These are phyloP conservation scores for Ailuropoda melanoleuca DNA, from an alignment of 2,113 vertebrate species.

Conservation along the genomic window DNA sequence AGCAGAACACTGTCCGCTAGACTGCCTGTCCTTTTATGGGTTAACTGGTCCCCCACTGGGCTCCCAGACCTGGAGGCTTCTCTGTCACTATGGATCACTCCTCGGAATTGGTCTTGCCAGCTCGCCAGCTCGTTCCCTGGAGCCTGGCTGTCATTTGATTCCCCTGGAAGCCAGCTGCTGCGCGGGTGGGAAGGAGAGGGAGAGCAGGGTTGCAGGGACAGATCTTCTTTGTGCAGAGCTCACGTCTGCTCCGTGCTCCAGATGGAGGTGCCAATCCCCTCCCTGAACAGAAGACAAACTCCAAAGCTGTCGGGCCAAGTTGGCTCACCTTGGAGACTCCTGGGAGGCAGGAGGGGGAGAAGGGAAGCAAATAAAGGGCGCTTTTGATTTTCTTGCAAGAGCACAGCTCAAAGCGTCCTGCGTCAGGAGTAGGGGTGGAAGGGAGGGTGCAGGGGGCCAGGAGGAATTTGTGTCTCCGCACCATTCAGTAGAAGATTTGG, in stretches of 20 bases:
- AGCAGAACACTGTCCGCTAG: background rate
- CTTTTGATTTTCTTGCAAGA: background rate
- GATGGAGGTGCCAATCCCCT: background rate
- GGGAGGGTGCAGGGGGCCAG: background rate
- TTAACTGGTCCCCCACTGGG: background rate
- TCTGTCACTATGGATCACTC: slow-evolving; percentile 52
- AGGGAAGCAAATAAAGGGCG: background rate
- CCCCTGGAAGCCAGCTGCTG: slow-evolving; percentile 49
- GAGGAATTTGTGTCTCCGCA: background rate
- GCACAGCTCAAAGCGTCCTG: background rate
- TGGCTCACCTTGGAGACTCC: slow-evolving; percentile 14
- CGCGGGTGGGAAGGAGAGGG: background rate
- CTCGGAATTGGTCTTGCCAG: background rate
- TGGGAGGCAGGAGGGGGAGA: background rate
- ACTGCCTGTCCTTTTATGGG: background rate
- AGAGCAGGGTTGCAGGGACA: background rate
- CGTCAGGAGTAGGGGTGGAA: background rate
- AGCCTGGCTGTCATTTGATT: slow-evolving; percentile 55
- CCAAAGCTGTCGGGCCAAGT: background rate
- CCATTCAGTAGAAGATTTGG: background rate
- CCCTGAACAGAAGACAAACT: background rate
- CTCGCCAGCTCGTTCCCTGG: slow-evolving; percentile 6
- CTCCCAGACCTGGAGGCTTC: background rate
- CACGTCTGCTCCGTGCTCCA: background rate
- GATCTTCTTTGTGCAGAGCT: background rate